Base-by-base conservation (phyloP, 2,888 invertebrate species). In the Aleiodes leptofemur region DNA sequence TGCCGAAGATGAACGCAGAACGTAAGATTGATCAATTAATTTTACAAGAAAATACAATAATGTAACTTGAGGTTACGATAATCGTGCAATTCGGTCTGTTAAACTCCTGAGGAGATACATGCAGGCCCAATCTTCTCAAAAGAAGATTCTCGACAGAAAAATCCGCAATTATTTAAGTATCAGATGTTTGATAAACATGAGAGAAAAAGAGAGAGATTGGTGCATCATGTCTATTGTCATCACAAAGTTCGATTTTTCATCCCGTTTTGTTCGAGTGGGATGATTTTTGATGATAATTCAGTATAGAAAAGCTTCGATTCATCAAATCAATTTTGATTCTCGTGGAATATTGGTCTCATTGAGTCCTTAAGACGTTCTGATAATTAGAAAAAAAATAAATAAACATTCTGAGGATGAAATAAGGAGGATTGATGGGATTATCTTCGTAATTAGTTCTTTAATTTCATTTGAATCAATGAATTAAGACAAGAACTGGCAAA, bases 1-100 rank as follows among this genome's bases (percentile, higher is more conserved):
- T 79, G 79, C 79, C 43, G 81, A 83, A 61, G 76, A 75, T 9
- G 78, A 83, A 56, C 79, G 61, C 51, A 64, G 71, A 59, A 69
- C 76, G 66, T 76, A 72, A 71, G 57, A 34, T 50, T 68, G 16
- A 53, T 53, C 2, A 16, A 53, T 53, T 16, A 53, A 53, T 53
- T 53, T 16, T 23, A 23, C 23, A 23, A 61, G 48, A 70, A 11
- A 70, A 72, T 51, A 57, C 29, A 16, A 59, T 11, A 73, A 73
- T 51, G 64, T 73, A 73, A 59, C 57, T 9, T 66, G 55, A 16
- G 23, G 68, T 75, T 72, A 72, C 69, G 51, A 48, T 61, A 72
- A 68, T 55, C 50, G 76, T 76, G 76, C 76, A 76, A 76, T 76
- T 72, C 16, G 59, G 68, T 55, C 59, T 53, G 48, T 57, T 51